These are phyloP conservation scores for Copsychus sechellarum DNA, from an alignment of 2,113 vertebrate species.

Conservation along the genomic window DNA sequence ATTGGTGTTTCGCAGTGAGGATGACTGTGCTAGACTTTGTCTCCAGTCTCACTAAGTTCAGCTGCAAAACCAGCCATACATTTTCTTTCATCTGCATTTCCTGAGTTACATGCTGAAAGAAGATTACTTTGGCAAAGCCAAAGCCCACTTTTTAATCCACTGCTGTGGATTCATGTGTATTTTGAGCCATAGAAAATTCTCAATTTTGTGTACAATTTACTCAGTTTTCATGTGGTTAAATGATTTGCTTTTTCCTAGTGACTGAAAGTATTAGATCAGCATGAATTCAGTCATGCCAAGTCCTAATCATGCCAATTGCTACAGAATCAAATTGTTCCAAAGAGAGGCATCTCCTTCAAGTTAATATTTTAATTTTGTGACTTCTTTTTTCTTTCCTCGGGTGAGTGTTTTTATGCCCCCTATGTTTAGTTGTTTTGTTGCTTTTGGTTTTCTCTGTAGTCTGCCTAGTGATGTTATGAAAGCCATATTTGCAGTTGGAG, in stretches of 20 bases:
- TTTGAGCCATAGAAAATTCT: not conserved
- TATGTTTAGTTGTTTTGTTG: not conserved
- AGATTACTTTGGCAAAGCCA: not conserved
- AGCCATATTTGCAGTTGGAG: slow-evolving; percentile 84
- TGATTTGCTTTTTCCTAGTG: not conserved
- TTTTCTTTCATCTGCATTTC: not conserved
- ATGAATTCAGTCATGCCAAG: not conserved
- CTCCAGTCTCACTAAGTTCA: not conserved
- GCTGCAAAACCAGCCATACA: not conserved
- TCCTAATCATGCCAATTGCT: not conserved
- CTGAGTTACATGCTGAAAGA: not conserved
- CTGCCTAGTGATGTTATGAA: slow-evolving; percentile 86
- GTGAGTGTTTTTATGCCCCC: not conserved
- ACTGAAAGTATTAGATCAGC: not conserved
- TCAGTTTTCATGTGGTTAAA: not conserved
- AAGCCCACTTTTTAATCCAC: not conserved
- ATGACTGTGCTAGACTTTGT: not conserved
- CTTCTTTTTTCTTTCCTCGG: not conserved
- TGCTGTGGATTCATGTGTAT: not conserved
- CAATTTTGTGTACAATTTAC: not conserved
- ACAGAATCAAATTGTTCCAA: not conserved
- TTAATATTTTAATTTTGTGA: not conserved
- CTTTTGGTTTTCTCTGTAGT: slow-evolving; percentile 65
- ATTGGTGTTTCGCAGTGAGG: not conserved
- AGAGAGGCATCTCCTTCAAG: not conserved